Base-by-base conservation (phyloP, 2,888 invertebrate genomes). In the Nomada flava region DNA sequence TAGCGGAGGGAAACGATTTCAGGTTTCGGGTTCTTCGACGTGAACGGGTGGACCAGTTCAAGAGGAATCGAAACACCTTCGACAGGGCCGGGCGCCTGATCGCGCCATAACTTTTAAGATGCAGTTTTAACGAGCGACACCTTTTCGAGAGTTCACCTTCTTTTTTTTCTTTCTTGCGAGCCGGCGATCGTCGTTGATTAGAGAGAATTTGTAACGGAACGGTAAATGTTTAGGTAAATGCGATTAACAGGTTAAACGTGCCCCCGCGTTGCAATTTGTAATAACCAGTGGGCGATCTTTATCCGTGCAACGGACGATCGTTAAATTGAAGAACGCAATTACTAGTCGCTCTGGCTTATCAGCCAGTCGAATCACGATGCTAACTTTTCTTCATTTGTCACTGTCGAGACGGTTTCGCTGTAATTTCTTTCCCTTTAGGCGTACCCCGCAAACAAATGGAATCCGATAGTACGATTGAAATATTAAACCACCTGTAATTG, bases 381-480 rank as follows among this genome's bases (percentile, higher is more conserved):
- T 68, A 79, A 83, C 86, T 79, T 86, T 79, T 85, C 87, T 87
- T 88, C 84, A 79, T 87, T 88, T 78, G 78, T 76, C 77, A 74
- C 70, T 76, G 77, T 77, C 79, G n/a, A 72, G 73, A 36, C 65
- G 62, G 52, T 69, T 73, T 42, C 57, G 47, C 69, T 70, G 71
- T 75, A 75, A 67, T 53, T 75, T 53, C 47, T 59, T 52, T 52
- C 36, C 4, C 53, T 47, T 23, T 44, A 10, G 47, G 2, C 20
- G 23, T n/a, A 13, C 57, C 1, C 7, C 36, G 15, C 44, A 20
- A 81, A 64, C 74, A 26, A 76, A 73, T 74, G 76, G 74, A 80
- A 85, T 73, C 36, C 55, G 36, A 73, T 57, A 15, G 13, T 11
- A 0, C 23, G 29, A 59, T 59, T 42, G 18, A 10, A 57, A 42